phyloP scores from a whole-genome alignment of 2,113 vertebrate species.

The Grantiella picta region DNA sequence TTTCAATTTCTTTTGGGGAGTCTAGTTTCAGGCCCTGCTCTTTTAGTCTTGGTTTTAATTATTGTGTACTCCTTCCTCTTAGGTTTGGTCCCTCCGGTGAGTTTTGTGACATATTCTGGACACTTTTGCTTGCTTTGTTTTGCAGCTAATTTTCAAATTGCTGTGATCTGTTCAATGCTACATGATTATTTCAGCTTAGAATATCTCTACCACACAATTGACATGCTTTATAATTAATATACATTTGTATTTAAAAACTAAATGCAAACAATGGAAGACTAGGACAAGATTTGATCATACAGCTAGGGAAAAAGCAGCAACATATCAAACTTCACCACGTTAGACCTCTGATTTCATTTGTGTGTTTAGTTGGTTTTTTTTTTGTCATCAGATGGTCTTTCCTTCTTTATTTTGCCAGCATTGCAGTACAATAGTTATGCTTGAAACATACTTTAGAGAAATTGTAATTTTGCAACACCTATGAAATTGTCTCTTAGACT shows the following conservation, averaged over 20 bases:
- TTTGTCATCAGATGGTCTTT: background rate
- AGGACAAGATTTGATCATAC: background rate
- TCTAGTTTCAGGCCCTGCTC: background rate
- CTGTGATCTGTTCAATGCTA: background rate
- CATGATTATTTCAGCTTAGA: background rate
- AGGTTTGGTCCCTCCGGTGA: background rate
- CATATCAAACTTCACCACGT: background rate
- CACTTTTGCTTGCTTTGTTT: background rate
- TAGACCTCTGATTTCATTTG: background rate
- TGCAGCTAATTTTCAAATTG: background rate
- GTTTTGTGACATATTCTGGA: background rate
- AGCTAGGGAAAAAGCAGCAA: background rate
- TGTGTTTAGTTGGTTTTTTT: background rate
- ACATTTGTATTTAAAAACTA: background rate
- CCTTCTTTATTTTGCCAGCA: background rate
- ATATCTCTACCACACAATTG: background rate
- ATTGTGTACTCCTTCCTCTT: background rate
- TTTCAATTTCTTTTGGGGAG: background rate
- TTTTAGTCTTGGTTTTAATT: background rate
- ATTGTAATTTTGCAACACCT: background rate
- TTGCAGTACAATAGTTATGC: background rate
- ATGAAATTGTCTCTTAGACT: background rate
- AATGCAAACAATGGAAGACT: background rate
- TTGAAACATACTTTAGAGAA: background rate
- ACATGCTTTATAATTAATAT: background rate